Evolutionary conservation across 2,888 invertebrate species (phyloP).

Genomic region (Trachelus tabidus): DNA sequence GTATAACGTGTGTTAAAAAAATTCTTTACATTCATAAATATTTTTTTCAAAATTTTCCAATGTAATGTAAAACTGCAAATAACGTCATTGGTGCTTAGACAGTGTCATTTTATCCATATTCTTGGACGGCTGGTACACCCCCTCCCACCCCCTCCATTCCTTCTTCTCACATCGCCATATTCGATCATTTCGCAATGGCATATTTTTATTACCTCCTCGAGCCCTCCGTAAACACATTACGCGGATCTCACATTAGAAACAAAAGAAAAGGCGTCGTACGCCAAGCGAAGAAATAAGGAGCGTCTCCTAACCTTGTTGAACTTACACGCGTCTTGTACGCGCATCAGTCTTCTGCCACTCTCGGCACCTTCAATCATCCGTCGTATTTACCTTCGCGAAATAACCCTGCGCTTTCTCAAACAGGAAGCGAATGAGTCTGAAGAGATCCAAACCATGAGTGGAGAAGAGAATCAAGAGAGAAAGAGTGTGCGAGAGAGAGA

Average conservation of each 20-base stretch:
- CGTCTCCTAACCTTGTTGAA: constrained; percentile 1
- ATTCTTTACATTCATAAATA: too few species aligned
- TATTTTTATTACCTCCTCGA: constrained; percentile 49
- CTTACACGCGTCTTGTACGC: neutral
- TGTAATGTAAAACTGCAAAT: too few species aligned
- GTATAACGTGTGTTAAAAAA: too few species aligned
- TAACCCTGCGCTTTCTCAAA: constrained; percentile 8
- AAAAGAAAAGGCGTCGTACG: neutral
- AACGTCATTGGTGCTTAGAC: too few species aligned
- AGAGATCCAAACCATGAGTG: neutral
- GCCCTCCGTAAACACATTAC: constrained; percentile 44
- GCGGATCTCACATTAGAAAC: constrained; percentile 45
- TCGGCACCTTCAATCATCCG: constrained; percentile 16
- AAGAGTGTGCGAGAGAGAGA: neutral
- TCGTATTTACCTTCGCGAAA: constrained; percentile 23
- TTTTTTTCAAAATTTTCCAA: too few species aligned
- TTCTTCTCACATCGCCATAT: constrained; percentile 10
- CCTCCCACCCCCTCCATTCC: too few species aligned
- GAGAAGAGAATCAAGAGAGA: neutral
- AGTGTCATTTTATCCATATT: too few species aligned
- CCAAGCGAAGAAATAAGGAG: neutral
- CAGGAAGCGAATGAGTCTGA: neutral
- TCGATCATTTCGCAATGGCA: constrained; percentile 47
- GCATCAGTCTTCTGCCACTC: constrained; percentile 21
- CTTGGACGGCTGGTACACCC: too few species aligned